These are phyloP conservation scores for Campylomormyrus tamandua DNA, from an alignment of 2,113 vertebrate genomes.

Conservation along the genomic window DNA sequence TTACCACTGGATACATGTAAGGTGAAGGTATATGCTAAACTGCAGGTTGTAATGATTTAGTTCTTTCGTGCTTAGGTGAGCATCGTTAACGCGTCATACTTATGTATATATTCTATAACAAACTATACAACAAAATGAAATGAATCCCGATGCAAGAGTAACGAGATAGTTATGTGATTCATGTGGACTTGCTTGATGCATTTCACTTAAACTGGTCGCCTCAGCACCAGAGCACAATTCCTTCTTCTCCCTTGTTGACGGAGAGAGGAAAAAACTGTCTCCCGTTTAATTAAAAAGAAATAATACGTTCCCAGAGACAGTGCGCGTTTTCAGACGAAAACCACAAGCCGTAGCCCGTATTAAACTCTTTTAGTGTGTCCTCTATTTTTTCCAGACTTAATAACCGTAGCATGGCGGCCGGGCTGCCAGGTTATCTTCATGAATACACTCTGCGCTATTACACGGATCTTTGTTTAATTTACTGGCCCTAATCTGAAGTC, in stretches of 20 bases:
- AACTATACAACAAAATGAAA: background rate
- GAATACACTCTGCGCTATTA: slow-evolving; percentile 2
- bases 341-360: background rate
- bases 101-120: background rate
- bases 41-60: background rate
- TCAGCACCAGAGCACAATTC: background rate
- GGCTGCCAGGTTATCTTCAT: background rate
- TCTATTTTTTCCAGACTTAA: background rate
- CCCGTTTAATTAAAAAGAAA: background rate
- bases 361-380: background rate
- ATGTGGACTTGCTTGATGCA: background rate
- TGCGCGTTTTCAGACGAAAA: background rate
- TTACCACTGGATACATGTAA: background rate
- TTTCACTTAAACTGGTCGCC: background rate
- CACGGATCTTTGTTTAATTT: slow-evolving; percentile 7
- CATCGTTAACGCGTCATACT: background rate
- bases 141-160: background rate
- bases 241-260: background rate
- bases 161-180: background rate
- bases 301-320: background rate
- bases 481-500: slow-evolving; percentile 7
- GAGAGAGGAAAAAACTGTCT: background rate
- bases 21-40: background rate
- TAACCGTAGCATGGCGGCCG: background rate
- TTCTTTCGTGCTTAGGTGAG: background rate